These are phyloP conservation scores for Cenopis cana DNA, from an alignment of 2,888 invertebrate species.

Conservation along the genomic window DNA sequence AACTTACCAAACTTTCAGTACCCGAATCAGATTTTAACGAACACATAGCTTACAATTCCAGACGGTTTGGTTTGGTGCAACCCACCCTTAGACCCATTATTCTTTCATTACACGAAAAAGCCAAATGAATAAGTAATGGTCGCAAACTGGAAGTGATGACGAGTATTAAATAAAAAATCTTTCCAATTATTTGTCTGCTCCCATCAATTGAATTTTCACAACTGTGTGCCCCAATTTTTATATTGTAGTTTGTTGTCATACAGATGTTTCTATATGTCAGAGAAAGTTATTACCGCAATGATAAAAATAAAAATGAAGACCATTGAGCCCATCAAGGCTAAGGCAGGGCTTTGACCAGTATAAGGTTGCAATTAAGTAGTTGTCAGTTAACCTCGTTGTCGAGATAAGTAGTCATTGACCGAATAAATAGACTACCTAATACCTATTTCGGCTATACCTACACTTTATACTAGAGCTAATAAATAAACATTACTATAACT, in stretches of 20 bases:
- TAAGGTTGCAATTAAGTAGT: background rate
- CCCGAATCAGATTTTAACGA: too few relatives aligned
- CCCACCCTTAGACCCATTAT: too few relatives aligned
- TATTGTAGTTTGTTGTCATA: background rate
- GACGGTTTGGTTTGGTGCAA: too few relatives aligned
- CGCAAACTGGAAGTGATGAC: too few relatives aligned
- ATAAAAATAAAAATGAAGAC: background rate
- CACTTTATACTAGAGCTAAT: background rate
- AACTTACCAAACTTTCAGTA: too few relatives aligned
- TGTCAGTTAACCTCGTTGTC: conserved; percentile 1
- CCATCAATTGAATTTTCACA: too few relatives aligned
- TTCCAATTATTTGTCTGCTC: too few relatives aligned
- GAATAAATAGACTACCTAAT: background rate
- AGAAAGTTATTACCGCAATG: background rate
- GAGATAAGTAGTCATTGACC: background rate
- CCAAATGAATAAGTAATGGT: too few relatives aligned
- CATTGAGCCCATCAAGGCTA: conserved; percentile 8
- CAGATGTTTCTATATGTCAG: background rate
- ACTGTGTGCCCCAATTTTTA: too few relatives aligned
- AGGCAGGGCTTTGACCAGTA: conserved; percentile 8
- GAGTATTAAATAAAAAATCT: too few relatives aligned
- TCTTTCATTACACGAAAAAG: too few relatives aligned
- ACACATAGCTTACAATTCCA: too few relatives aligned
- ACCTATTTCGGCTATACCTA: background rate
- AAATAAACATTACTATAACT: background rate